phyloP scores from a whole-genome alignment of 2,888 invertebrate species.

The Drosophila infuscata region DNA sequence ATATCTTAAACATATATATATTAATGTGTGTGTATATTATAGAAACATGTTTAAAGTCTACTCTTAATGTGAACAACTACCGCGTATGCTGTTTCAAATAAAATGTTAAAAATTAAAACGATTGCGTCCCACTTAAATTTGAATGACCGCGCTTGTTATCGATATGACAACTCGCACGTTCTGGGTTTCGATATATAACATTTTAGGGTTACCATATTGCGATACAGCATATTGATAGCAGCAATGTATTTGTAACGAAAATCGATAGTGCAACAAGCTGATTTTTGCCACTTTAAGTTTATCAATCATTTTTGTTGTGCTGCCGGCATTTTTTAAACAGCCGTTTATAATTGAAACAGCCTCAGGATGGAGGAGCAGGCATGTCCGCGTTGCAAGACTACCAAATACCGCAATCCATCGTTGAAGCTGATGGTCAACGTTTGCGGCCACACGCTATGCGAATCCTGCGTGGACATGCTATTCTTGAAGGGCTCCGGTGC shows the following conservation, averaged over 20 bases:
- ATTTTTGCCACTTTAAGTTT: slow-evolving; percentile 18
- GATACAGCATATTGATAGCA: not conserved
- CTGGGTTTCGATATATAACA: slow-evolving; percentile 9
- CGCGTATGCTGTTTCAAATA: slow-evolving; percentile 78
- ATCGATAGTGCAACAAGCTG: not conserved
- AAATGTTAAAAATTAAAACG: slow-evolving; percentile 63
- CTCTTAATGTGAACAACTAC: slow-evolving; percentile 78
- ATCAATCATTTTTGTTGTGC: not conserved
- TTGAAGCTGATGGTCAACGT: slow-evolving; percentile 98
- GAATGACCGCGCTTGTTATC: slow-evolving; percentile 19
- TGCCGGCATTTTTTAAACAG: slow-evolving; percentile 1
- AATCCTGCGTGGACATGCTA: slow-evolving; percentile 97
- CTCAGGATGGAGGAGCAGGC: slow-evolving; percentile 83
- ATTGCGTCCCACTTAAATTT: not conserved
- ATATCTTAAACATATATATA: slow-evolving; percentile 55
- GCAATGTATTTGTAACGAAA: not conserved
- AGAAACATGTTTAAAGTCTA: slow-evolving; percentile 75
- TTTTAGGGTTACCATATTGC: slow-evolving; percentile 26
- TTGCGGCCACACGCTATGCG: slow-evolving; percentile 99
- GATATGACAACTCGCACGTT: not conserved
- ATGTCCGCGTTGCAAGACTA: slow-evolving; percentile 97
- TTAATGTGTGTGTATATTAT: slow-evolving; percentile 70
- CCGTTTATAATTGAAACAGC: not conserved
- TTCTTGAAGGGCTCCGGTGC: slow-evolving; percentile 98
- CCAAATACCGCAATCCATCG: slow-evolving; percentile 98